Conservation (phyloP, 2,888 invertebrate species). For the Clusia tigrina region DNA sequence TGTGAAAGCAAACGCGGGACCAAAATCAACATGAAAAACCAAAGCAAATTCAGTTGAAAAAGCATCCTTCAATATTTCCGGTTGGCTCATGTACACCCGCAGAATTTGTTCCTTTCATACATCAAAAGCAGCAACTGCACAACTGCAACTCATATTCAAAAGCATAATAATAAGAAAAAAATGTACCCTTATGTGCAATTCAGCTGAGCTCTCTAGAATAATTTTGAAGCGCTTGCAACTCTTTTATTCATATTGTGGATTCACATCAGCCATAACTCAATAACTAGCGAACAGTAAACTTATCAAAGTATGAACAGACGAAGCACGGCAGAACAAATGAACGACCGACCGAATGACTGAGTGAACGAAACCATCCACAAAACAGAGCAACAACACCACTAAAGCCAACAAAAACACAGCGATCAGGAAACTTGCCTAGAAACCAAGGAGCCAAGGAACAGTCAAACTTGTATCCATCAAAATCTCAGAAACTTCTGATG, state of each 20-base stretch:
- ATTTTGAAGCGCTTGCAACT: background rate
- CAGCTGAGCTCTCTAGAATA: constrained; percentile 7
- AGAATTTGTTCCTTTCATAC: constrained; percentile 32
- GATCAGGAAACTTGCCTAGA: too few species aligned
- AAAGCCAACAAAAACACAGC: too few species aligned
- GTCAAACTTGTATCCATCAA: constrained; percentile 12
- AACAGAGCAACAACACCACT: too few species aligned
- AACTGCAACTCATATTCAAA: constrained; percentile 44
- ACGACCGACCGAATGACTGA: background rate
- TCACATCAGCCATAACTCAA: constrained; percentile 13
- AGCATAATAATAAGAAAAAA: constrained; percentile 36
- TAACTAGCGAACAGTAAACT: constrained; percentile 22
- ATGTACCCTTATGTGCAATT: background rate
- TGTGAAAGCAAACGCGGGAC: constrained; percentile 35
- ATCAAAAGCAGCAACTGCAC: constrained; percentile 55
- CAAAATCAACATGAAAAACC: background rate
- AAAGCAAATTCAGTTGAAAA: constrained; percentile 22
- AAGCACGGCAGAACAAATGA: background rate
- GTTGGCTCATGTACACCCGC: constrained; percentile 12
- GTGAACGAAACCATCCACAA: background rate
- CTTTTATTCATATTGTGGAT: background rate
- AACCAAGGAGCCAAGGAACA: too few species aligned
- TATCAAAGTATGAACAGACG: background rate
- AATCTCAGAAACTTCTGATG: constrained; percentile 43
- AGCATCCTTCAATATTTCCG: constrained; percentile 32